Evolutionary conservation across 1,140 invertebrate species (phyloP).

Genomic region (Phocides pigmalion): DNA sequence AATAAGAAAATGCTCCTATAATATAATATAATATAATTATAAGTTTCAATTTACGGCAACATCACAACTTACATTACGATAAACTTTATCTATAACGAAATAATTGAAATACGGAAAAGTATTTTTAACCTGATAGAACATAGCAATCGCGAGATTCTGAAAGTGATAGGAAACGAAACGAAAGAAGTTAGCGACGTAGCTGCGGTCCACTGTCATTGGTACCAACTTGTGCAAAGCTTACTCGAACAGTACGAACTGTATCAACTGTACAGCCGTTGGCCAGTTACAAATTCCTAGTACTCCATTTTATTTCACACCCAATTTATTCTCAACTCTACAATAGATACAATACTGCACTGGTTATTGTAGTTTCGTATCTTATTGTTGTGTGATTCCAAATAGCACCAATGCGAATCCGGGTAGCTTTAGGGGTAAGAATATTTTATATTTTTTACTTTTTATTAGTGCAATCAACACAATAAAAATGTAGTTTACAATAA

Average conservation of each 20-base stretch:
- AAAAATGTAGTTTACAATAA: neutral
- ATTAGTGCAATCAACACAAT: neutral
- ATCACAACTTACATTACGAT: too few species aligned
- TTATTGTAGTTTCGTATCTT: conserved; percentile 39
- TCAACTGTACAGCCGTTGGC: conserved; percentile 43
- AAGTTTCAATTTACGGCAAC: too few species aligned
- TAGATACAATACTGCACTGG: conserved; percentile 52
- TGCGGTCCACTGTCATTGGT: conserved; percentile 41
- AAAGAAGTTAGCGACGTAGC: conserved; percentile 41
- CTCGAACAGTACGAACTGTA: conserved; percentile 46
- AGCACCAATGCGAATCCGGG: neutral
- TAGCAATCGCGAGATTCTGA: conserved; percentile 43
- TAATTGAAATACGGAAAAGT: neutral
- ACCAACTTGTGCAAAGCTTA: conserved; percentile 56
- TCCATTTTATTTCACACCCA: conserved; percentile 67
- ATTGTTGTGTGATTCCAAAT: conserved; percentile 29
- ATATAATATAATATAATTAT: too few species aligned
- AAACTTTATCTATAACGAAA: too few species aligned
- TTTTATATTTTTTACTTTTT: neutral
- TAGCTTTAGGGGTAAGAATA: neutral
- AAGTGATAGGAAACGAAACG: conserved; percentile 43
- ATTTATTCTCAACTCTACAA: conserved; percentile 61
- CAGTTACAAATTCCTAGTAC: conserved; percentile 55
- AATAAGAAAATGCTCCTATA: too few species aligned
- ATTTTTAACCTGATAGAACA: conserved; percentile 39